Conservation (phyloP, 37 sponge, comb jelly and placozoan genomes). For the Bolinopsis microptera region DNA sequence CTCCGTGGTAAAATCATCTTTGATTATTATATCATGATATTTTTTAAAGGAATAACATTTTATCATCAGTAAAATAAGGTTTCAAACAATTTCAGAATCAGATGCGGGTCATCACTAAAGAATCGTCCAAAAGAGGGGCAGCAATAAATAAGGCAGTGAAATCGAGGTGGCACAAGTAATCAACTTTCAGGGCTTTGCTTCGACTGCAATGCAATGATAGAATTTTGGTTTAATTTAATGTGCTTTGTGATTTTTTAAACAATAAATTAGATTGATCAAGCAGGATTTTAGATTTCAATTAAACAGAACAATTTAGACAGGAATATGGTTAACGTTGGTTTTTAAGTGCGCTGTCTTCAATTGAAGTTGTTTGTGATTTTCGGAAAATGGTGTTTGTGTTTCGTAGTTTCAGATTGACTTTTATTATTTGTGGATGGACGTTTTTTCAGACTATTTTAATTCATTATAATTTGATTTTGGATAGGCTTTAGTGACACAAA, state of each 20-base stretch:
- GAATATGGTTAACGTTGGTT: background rate
- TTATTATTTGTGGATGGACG: background rate
- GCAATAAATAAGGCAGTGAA: background rate
- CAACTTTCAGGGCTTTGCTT: too few species aligned
- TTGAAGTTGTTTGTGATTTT: background rate
- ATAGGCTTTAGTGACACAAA: background rate
- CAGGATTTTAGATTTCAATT: background rate
- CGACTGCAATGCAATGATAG: too few species aligned
- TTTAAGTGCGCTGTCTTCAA: background rate
- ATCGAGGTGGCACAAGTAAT: slow-evolving; percentile 10
- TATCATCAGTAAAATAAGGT: too few species aligned
- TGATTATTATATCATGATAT: too few species aligned
- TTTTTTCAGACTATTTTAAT: background rate
- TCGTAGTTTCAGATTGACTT: background rate
- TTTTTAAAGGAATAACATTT: too few species aligned
- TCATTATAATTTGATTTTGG: background rate
- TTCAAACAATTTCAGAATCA: slow-evolving; percentile 22
- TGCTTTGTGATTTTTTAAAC: background rate
- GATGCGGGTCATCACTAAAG: slow-evolving; percentile 39
- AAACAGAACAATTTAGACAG: background rate
- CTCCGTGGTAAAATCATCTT: too few species aligned
- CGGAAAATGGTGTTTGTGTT: background rate
- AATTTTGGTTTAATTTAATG: too few species aligned
- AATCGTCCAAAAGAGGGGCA: background rate
- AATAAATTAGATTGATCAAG: background rate